Conservation (phyloP, 2,888 invertebrate genomes). For the Philhelius pedissequus region DNA sequence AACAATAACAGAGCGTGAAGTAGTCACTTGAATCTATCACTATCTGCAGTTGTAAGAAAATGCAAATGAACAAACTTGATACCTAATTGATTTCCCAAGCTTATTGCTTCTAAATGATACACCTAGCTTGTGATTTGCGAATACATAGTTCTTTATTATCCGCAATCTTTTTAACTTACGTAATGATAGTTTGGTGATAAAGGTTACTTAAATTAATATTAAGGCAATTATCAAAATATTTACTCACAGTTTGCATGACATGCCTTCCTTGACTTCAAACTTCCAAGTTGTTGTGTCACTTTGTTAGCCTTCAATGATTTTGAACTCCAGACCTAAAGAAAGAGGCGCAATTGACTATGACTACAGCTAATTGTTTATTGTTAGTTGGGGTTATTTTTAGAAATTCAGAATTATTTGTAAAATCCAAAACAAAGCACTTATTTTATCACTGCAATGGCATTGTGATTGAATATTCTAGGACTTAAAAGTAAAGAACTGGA, state of each 20-base stretch:
- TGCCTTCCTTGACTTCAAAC: no score
- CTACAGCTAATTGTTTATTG: not conserved
- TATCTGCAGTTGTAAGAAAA: not conserved
- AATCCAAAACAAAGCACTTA: not conserved
- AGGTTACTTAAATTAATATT: not conserved
- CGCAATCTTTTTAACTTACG: conserved; percentile 10
- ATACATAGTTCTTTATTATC: not conserved
- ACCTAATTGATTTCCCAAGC: not conserved
- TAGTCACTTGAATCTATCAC: not conserved
- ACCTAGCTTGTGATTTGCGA: not conserved
- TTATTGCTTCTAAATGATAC: not conserved
- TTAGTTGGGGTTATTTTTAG: not conserved
- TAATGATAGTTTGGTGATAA: not conserved
- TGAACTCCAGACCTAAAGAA: not conserved
- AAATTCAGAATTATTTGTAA: not conserved
- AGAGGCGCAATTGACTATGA: not conserved
- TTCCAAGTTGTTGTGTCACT: not conserved
- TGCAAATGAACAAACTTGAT: not conserved
- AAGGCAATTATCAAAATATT: not conserved
- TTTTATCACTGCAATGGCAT: not conserved
- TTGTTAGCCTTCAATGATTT: not conserved
- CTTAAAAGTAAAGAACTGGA: not conserved
- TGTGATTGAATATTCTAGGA: not conserved
- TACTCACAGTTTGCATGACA: not conserved
- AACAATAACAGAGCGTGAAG: not conserved